Evolutionary conservation across 2,113 vertebrate genomes (phyloP).

Genomic region (Oncorhynchus masou): DNA sequence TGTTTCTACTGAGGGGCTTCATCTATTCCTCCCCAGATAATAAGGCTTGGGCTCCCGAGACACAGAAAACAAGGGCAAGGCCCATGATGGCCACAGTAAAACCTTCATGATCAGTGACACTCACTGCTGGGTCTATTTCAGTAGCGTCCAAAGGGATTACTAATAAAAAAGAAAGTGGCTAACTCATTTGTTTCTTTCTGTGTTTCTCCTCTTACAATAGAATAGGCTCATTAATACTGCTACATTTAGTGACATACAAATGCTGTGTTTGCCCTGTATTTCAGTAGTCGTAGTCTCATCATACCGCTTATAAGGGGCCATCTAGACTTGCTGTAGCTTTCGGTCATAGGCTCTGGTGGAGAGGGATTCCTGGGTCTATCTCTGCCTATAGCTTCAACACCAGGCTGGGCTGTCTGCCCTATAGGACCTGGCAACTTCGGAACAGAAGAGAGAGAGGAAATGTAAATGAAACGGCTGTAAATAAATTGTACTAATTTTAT

Average conservation of each 20-base stretch:
- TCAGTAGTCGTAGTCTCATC: constrained; percentile 20
- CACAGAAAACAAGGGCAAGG: neutral
- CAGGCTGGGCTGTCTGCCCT: constrained; percentile 6
- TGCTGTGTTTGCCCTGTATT: constrained; percentile 7
- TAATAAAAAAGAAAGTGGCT: constrained; percentile 39
- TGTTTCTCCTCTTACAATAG: neutral
- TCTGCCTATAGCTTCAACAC: constrained; percentile 21
- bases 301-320: constrained; percentile 57
- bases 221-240: neutral
- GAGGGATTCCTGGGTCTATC: constrained; percentile 15
- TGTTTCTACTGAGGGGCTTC: neutral
- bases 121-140: constrained; percentile 47
- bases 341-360: constrained; percentile 23
- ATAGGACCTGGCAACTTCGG: constrained; percentile 41
- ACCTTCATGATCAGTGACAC: neutral
- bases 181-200: constrained; percentile 38
- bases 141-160: constrained; percentile 36
- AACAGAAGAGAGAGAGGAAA: constrained; percentile 20
- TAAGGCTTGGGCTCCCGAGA: neutral
- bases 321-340: constrained; percentile 34
- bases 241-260: constrained; percentile 9
- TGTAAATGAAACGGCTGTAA: neutral
- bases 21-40: neutral
- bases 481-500: neutral
- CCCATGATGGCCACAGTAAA: neutral